Evolutionary conservation across 2,113 vertebrate genomes (phyloP), one percentile per base, ranked within the genome.

Genomic region (Electrona antarctica): DNA sequence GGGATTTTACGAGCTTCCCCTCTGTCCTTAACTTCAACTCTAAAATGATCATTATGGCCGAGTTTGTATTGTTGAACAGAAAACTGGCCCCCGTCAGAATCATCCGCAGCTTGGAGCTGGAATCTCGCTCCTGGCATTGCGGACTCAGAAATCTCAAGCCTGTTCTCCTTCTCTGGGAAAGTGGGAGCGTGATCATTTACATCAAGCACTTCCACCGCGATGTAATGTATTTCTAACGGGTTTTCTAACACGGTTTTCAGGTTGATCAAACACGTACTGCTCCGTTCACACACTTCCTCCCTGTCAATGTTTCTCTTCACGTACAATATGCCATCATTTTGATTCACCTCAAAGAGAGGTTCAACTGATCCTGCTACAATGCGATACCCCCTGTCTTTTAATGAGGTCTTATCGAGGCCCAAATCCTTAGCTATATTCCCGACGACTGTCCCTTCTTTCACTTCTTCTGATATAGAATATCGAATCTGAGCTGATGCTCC

Each of bases 161-260:
- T 47, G 69, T 87, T 80, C 49, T 83, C 71, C 21, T 11, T 52
- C 7, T 57, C 70, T 0, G 87, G 74, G 62, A 93, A 92, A 3
- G 65, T 0, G 0, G 85, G 92, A 0, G 85, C 64, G 2, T 91
- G 91, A 67, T 93, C 91, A n/a, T 93, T 93, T 33, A 92, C 71
- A n/a, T 93, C 91, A 21, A 68, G 80, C 73, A 93, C 69, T 58
- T 90, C 85, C 64, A 92, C 83, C 55, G 89, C 73, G 61, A 92
- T 86, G 0, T 92, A 88, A 60, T 91, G 91, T 11, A 93, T 82
- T 71, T 91, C 87, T 71, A 93, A 77, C 52, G 91, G 91, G n/a
- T 85, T 69, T 1, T 81, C 71, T 61, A 41, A 6, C 3, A 41
- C 33, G 5, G 33, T 41, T 41, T 41, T 41, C 33, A 41, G 33